A percentile compares a stretch with the other conserved stretches of the same genome.
phyloP scores from a whole-genome alignment of 2,888 invertebrate genomes.

The Heteromyza rotundicornis region DNA sequence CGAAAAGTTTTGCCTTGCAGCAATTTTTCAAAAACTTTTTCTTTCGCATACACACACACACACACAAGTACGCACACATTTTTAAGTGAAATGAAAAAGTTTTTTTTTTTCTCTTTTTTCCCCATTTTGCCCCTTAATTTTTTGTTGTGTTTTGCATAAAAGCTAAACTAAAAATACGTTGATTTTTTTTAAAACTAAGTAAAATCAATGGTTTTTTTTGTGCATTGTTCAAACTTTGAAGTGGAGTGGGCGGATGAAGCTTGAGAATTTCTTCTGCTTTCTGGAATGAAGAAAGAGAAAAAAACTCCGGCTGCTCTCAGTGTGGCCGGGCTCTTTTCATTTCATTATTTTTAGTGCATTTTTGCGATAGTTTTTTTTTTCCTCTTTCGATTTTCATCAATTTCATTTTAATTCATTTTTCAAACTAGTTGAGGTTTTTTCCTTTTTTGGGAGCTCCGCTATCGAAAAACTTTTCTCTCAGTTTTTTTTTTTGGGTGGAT shows the following conservation, averaged over 20 bases:
- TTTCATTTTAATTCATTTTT: conserved; percentile 6
- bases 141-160: too few relatives aligned
- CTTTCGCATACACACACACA: too few relatives aligned
- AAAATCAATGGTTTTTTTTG: conserved; percentile 3
- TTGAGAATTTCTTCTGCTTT: too few relatives aligned
- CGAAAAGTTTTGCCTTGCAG: conserved; percentile 3
- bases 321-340: too few relatives aligned
- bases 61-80: background rate
- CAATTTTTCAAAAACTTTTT: background rate
- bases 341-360: background rate
- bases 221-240: too few relatives aligned
- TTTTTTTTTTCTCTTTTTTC: background rate
- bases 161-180: too few relatives aligned
- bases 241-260: too few relatives aligned
- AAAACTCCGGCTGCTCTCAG: too few relatives aligned
- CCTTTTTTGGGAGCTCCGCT: too few relatives aligned
- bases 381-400: too few relatives aligned
- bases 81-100: conserved; percentile 11
- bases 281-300: too few relatives aligned
- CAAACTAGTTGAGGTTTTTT: background rate
- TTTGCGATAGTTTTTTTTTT: background rate
- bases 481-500: background rate
- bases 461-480: background rate
- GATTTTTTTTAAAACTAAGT: background rate
- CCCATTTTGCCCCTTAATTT: too few relatives aligned